These are phyloP conservation scores for Otus scops DNA, from an alignment of 2,797 vertebrate species.

Conservation along the genomic window DNA sequence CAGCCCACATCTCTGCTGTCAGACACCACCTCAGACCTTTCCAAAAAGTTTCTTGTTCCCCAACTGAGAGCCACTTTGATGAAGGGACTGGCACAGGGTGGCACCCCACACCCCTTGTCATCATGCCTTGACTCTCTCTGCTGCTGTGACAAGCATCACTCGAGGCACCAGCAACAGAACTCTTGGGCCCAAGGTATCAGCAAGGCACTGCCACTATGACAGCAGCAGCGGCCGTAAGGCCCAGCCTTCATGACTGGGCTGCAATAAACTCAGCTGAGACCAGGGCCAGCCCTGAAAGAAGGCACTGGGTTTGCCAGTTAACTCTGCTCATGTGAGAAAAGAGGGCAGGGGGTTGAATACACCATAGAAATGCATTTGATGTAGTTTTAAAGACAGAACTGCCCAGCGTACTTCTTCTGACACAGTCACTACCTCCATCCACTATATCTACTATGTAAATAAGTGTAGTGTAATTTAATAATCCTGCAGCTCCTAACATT, in stretches of 20 bases:
- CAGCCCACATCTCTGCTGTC: neutral
- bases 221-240: rapidly evolving
- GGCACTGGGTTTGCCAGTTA: neutral
- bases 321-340: neutral
- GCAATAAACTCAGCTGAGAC: neutral
- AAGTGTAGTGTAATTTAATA: neutral
- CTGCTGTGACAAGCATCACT: neutral
- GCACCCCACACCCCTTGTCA: neutral
- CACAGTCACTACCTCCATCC: neutral
- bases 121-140: neutral
- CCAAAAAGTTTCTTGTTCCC: neutral
- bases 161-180: rapidly evolving
- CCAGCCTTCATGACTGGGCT: neutral
- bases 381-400: neutral
- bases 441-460: neutral
- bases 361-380: neutral
- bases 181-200: neutral
- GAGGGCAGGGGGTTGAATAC: neutral
- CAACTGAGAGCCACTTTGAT: neutral
- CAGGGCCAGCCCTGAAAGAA: neutral
- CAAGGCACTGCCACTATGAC: neutral
- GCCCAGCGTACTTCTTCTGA: neutral
- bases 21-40: neutral
- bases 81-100: neutral
- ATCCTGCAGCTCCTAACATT: neutral